Evolutionary conservation across 1,140 invertebrate species (phyloP), one percentile per base, ranked within the genome.

Genomic region (Tetraneura akinire): DNA sequence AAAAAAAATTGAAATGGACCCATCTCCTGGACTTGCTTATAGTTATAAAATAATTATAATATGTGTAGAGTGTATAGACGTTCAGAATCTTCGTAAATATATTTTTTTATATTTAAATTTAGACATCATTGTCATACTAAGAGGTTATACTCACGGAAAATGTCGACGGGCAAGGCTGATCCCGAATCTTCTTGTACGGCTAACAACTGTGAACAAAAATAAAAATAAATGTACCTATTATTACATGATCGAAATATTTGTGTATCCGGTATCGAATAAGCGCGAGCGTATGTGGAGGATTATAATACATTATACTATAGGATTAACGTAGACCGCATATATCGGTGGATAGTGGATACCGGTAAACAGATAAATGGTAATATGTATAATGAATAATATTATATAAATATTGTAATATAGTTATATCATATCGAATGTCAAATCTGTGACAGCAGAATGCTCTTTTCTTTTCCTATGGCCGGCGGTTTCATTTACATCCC

Each of bases 141-240:
- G 26, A n/a, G 2, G 3, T 18, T 55, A 32, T 76, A 78, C 74
- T 78, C 13, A 78, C 74, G 74, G 37, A 78, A 78, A 47, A 78
- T 42, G 23, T 78, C 74, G 37, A 78, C 74, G 18, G 74, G 74
- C 16, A 78, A 60, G 16, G 74, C 74, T 8, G 74, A 78, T 78
- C 74, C 74, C 0, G 74, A 78, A 62, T 78, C 74, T 60, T 78
- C 74, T 78, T 78, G 74, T 10, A 78, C 74, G 37, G 74, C 74
- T 45, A 78, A 62, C 42, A 78, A 42, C 74, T 78, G 55, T 47
- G 16, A 76, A 42, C 29, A 76, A 55, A 37, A 76, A 45, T n/a
- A 21, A 71, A 49, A 23, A 57, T 42, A 57, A 26, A 23, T 6
- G 11, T 76, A 45, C 14, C 10, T 45, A 45, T 55, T 26, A 62